These are phyloP conservation scores for Corythornis leucogaster DNA, from an alignment of 2,797 vertebrate genomes.

Conservation along the genomic window DNA sequence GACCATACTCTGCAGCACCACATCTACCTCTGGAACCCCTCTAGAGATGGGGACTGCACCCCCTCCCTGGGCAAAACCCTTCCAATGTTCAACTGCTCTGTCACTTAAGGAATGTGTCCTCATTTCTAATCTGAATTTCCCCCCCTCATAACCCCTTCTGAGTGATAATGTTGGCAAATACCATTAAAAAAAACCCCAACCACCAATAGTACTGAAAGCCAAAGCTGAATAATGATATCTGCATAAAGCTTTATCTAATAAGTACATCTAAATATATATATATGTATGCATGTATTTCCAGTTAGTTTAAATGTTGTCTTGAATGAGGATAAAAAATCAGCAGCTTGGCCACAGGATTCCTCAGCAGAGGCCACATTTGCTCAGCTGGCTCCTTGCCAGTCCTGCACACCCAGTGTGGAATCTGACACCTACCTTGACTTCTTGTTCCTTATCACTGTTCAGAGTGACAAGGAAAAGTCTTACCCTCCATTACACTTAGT, in stretches of 20 bases:
- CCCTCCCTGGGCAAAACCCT: too few relatives aligned
- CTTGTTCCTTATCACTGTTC: not conserved
- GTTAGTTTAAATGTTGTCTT: not conserved
- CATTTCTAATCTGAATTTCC: too few relatives aligned
- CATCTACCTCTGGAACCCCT: too few relatives aligned
- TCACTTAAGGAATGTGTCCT: too few relatives aligned
- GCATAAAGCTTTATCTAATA: not conserved
- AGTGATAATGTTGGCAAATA: not conserved
- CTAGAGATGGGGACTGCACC: too few relatives aligned
- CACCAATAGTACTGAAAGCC: not conserved
- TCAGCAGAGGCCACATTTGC: not conserved
- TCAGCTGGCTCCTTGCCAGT: not conserved
- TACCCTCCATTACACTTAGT: not conserved
- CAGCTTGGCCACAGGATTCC: not conserved
- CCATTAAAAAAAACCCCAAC: accelerated
- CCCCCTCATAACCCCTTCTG: not conserved
- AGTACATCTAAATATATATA: not conserved
- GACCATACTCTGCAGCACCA: too few relatives aligned
- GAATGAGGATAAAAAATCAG: not conserved
- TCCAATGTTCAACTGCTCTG: too few relatives aligned
- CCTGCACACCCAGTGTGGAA: not conserved
- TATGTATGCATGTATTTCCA: not conserved
- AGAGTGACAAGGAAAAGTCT: not conserved
- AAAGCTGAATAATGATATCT: not conserved
- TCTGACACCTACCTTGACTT: not conserved